Conservation (phyloP, 2,113 vertebrate species). For the Alligator mississippiensis region DNA sequence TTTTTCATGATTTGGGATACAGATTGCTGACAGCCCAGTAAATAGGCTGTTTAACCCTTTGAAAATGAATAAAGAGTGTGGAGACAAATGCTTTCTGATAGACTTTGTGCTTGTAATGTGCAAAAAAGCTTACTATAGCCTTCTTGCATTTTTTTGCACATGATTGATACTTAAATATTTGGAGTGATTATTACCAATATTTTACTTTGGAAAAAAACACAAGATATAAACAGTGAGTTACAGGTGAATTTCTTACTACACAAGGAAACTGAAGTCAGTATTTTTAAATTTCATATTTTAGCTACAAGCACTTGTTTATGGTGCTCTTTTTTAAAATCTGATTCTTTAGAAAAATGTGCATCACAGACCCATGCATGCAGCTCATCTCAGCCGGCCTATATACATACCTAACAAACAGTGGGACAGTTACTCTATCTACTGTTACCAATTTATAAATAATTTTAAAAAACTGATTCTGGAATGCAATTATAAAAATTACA, state of each 20-base stretch:
- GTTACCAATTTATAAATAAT: constrained; percentile 3
- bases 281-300: neutral
- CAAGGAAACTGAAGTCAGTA: constrained; percentile 9
- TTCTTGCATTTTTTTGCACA: constrained; percentile 11
- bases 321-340: neutral
- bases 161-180: constrained; percentile 26
- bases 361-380: neutral
- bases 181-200: constrained; percentile 18
- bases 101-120: constrained; percentile 89
- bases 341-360: neutral
- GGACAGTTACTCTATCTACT: constrained; percentile 9
- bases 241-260: constrained; percentile 2
- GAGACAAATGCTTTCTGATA: constrained; percentile 96
- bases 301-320: neutral
- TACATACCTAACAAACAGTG: constrained; percentile 25
- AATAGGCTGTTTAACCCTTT: constrained; percentile 99
- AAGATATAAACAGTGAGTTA: neutral
- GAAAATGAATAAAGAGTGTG: constrained; percentile 92
- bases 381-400: constrained; percentile 14
- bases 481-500: constrained; percentile 29
- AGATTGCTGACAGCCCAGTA: constrained; percentile 95
- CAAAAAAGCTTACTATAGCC: constrained; percentile 81
- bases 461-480: constrained; percentile 14
- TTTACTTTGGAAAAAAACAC: constrained; percentile 15
- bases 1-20: constrained; percentile 87